phyloP scores from a whole-genome alignment of 1,140 invertebrate genomes.

The Nephila pilipes region DNA sequence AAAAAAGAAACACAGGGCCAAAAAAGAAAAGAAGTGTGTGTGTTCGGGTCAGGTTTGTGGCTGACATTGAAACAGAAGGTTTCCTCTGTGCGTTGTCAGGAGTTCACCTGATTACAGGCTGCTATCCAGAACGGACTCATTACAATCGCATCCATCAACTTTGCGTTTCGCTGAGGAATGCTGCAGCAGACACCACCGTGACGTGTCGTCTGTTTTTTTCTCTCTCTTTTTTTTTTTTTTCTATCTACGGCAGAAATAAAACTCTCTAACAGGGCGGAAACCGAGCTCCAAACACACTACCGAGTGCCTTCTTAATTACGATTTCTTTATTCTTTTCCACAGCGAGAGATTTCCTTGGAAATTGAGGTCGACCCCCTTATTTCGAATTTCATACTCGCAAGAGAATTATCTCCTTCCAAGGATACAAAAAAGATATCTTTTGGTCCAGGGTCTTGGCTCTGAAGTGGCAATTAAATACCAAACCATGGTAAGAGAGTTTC shows the following conservation, averaged over 20 bases:
- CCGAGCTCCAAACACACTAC: neutral
- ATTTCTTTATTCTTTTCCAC: slow-evolving; percentile 22
- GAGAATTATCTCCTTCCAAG: neutral
- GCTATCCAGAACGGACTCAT: slow-evolving; percentile 14
- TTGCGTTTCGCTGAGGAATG: slow-evolving; percentile 36
- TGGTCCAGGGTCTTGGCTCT: neutral
- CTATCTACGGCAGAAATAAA: neutral
- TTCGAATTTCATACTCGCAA: slow-evolving; percentile 1
- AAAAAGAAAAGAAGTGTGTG: neutral
- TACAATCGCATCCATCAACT: slow-evolving; percentile 45
- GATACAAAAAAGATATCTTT: slow-evolving; percentile 6
- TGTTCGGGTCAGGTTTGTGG: slow-evolving; percentile 3
- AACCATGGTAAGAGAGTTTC: neutral
- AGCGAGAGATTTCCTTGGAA: neutral
- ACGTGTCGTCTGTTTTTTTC: slow-evolving; percentile 7
- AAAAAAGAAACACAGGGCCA: neutral
- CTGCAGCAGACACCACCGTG: slow-evolving; percentile 40
- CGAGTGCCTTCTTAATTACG: slow-evolving; percentile 34
- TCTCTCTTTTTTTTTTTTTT: neutral
- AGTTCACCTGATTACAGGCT: neutral
- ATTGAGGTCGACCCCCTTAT: slow-evolving; percentile 1
- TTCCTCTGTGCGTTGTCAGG: slow-evolving; percentile 32
- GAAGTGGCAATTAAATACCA: slow-evolving; percentile 9
- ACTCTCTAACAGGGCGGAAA: slow-evolving; percentile 17
- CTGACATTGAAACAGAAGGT: slow-evolving; percentile 50